Evolutionary conservation across 2,797 vertebrate species (phyloP).

Genomic region (Microtus californicus): DNA sequence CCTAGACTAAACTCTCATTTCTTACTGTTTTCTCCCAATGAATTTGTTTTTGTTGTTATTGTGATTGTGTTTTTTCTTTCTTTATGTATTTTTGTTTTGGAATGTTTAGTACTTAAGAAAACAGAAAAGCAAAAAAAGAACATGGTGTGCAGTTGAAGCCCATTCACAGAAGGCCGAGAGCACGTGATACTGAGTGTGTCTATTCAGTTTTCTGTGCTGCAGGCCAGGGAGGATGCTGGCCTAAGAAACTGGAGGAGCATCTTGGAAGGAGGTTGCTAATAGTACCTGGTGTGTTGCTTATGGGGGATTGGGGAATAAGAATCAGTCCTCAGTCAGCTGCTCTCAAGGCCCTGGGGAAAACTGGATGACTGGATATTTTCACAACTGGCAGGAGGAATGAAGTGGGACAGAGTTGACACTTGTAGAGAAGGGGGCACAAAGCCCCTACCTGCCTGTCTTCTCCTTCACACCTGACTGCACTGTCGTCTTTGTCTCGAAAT

Average conservation of each 20-base stretch:
- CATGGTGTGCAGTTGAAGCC: background rate
- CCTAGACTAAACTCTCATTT: background rate
- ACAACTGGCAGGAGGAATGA: background rate
- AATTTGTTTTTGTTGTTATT: background rate
- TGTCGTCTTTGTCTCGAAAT: background rate
- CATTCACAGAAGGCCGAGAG: too few relatives aligned
- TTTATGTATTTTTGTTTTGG: background rate
- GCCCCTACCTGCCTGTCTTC: too few relatives aligned
- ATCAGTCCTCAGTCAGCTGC: background rate
- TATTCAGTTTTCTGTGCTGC: background rate
- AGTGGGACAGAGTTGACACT: background rate
- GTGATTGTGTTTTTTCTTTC: background rate
- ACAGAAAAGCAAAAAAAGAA: background rate
- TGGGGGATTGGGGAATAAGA: background rate
- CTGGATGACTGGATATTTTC: background rate
- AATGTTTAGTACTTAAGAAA: background rate
- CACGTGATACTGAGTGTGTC: background rate
- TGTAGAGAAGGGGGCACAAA: background rate
- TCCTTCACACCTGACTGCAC: too few relatives aligned
- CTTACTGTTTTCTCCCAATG: background rate
- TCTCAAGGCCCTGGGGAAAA: background rate
- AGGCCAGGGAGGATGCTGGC: background rate
- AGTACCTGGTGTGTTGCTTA: background rate
- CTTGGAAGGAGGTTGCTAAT: too few relatives aligned
- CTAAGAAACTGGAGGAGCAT: background rate